These are phyloP conservation scores for Isurus oxyrinchus DNA, from an alignment of 2,113 vertebrate species.

Conservation along the genomic window DNA sequence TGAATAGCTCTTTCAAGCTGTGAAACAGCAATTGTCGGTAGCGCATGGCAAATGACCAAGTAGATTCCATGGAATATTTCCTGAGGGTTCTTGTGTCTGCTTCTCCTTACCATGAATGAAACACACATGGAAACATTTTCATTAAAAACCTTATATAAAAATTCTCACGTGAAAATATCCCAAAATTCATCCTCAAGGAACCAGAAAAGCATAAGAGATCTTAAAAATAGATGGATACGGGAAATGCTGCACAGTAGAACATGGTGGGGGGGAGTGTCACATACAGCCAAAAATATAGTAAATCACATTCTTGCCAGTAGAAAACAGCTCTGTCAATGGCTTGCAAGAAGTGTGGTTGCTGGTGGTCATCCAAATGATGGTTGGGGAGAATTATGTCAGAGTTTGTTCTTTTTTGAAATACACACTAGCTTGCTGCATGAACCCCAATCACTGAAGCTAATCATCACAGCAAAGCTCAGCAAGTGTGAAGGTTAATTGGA, in stretches of 20 bases:
- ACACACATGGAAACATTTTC: conserved; percentile 27
- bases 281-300: neutral
- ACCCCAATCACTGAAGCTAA: neutral
- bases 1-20: conserved; percentile 32
- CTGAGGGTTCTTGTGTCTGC: conserved; percentile 10
- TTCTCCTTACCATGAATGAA: neutral
- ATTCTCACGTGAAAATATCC: neutral
- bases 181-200: conserved; percentile 23
- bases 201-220: neutral
- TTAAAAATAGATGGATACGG: conserved; percentile 10
- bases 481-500: neutral
- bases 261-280: neutral
- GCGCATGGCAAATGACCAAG: conserved; percentile 30
- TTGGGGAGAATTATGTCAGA: neutral
- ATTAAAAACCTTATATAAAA: neutral
- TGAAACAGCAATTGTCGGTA: conserved; percentile 27
- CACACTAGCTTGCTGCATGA: neutral
- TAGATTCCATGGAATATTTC: conserved; percentile 33
- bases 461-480: neutral
- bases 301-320: neutral
- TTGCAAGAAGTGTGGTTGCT: neutral
- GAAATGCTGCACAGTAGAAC: neutral
- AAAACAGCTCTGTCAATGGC: neutral
- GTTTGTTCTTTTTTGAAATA: neutral
- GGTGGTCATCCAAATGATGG: neutral